phyloP scores from a whole-genome alignment of 1,140 invertebrate genomes.

The Arion vulgaris region DNA sequence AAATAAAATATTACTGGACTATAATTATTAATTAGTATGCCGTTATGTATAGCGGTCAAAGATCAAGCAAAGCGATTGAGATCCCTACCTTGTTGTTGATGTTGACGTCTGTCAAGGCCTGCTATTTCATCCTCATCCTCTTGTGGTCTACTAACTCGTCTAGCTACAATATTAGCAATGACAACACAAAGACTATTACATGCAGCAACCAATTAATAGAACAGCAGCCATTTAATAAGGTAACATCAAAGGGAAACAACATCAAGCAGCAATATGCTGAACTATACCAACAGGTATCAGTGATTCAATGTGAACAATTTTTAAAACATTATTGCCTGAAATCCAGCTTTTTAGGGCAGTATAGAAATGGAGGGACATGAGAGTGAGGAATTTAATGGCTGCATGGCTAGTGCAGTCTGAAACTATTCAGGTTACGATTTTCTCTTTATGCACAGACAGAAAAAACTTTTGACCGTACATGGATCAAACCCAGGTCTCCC shows the following conservation, averaged over 20 bases:
- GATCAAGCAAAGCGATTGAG: background rate
- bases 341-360: too few relatives aligned
- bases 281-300: too few relatives aligned
- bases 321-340: too few relatives aligned
- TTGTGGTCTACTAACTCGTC: background rate
- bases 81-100: slow-evolving; percentile 3
- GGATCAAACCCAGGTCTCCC: too few relatives aligned
- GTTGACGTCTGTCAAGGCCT: background rate
- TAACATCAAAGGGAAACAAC: background rate
- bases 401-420: too few relatives aligned
- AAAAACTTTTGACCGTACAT: too few relatives aligned
- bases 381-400: too few relatives aligned
- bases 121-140: background rate
- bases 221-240: background rate
- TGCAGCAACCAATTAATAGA: too few relatives aligned
- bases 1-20: background rate
- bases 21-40: background rate
- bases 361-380: too few relatives aligned
- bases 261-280: background rate
- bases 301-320: too few relatives aligned
- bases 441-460: too few relatives aligned
- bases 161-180: background rate
- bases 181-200: slow-evolving; percentile 3
- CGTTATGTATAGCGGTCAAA: background rate
- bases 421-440: too few relatives aligned